Base-by-base conservation (phyloP, 2,888 invertebrate species). In the Chrysodeixis includens region DNA sequence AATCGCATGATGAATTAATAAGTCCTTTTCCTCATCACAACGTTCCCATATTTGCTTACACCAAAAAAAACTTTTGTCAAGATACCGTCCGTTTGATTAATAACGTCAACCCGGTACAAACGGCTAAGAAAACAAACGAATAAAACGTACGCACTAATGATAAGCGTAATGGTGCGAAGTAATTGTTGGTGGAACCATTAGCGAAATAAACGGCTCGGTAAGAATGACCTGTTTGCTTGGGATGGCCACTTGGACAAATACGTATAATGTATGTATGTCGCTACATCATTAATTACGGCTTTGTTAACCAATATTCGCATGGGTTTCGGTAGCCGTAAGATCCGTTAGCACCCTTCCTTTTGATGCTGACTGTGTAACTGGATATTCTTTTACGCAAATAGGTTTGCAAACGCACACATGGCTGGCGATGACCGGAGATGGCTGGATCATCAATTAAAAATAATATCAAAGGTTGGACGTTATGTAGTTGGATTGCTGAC, bases 31-130 rank as follows among this genome's bases (percentile, higher is more conserved):
- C 66, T 78, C 75, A 69, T 80, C 82, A 83, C 83, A 77, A 78
- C 79, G 84, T 90, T 90, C 91, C 88, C 91, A 90, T 93, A 91
- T 93, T 93, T 93, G 92, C 91, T 90, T 89, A 89, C 85, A 89
- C 83, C 87, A 88, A 89, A 92, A 90, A 91, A 90, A 89, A 89
- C 90, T 90, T 91, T 93, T 93, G 92, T 92, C 88, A 88, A 86
- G 85, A 82, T 85, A 84, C 79, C 83, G 85, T 87, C 86, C 82
- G 77, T 78, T 84, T 93, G 94, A 94, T 93, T 91, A 91, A 94
- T 94, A 93, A 89, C 87, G 73, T 87, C 85, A 91, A 90, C 90
- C 89, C 88, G 87, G 89, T 88, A 89, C 78, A 58, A 80, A 73
- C 83, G 89, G 86, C 76, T 86, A 89, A 92, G 92, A 90, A 93